Conservation (phyloP, 2,888 invertebrate genomes). For the Cephus runcator region DNA sequence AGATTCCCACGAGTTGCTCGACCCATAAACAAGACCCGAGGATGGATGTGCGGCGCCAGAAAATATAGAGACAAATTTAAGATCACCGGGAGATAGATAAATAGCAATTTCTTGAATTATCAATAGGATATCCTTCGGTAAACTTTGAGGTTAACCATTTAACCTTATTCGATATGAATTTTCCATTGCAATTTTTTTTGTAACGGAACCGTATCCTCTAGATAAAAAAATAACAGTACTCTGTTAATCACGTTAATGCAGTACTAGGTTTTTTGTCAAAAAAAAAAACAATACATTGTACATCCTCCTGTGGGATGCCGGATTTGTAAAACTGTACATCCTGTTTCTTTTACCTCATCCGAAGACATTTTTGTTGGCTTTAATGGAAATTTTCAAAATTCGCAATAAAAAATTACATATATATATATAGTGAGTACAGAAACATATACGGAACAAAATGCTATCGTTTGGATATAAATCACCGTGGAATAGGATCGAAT, state of each 20-base stretch:
- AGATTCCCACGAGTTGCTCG: neutral
- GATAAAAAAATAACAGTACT: neutral
- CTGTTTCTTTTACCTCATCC: neutral
- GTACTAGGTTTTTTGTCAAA: neutral
- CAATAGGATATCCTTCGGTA: neutral
- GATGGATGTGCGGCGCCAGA: neutral
- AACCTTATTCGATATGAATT: neutral
- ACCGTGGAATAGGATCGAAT: neutral
- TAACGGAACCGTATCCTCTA: neutral
- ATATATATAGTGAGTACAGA: too few relatives aligned
- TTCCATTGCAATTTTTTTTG: neutral
- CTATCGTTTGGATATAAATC: neutral
- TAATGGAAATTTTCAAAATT: neutral
- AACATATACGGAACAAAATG: too few relatives aligned
- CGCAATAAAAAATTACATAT: neutral
- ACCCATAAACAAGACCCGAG: neutral
- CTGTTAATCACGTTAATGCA: neutral
- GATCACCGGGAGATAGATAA: neutral
- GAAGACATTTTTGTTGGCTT: neutral
- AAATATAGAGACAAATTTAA: neutral
- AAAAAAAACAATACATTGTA: slow-evolving; percentile 8
- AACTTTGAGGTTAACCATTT: neutral
- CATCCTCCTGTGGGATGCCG: neutral
- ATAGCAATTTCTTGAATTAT: neutral
- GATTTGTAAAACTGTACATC: neutral